Evolutionary conservation across 2,113 vertebrate genomes (phyloP), one percentile per base, ranked within the genome.

Genomic region (Myiozetetes cayanensis): DNA sequence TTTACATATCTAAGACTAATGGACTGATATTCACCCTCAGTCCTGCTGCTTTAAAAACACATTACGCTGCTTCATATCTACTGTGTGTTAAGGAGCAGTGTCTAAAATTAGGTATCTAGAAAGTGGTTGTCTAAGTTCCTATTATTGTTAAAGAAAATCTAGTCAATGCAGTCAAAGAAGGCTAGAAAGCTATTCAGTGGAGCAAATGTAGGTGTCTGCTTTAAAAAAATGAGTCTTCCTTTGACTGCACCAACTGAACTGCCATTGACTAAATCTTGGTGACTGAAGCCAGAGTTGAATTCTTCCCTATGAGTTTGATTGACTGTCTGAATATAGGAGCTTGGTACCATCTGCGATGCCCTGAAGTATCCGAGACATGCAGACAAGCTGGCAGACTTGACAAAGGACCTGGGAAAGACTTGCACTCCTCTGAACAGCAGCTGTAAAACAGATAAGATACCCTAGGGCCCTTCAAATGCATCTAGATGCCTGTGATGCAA

Each of bases 401-500:
- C 47, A 62, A 77, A 93, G 66, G 50, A 90, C 88, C 72, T 84
- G 63, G 56, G 61, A 90, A 94, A 89, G 53, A 77, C 79, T 66
- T 90, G 58, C 28, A 46, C 46, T 93, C 67, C 65, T 66, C 71
- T 63, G 46, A 95, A 91, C 3, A 12, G 72, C 94, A 94, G 88
- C 67, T 66, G 43, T 84, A 92, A 90, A 88, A 86, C 67, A 92
- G 21, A 76, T 37, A 88, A 86, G 59, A 93, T 82, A 84, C 92
- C 92, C 88, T 46, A 80, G 75, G 83, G 90, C 68, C 79, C 88
- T 96, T 93, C 94, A 94, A 74, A 92, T 50, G 67, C 55, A 93
- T 92, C 85, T 84, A 92, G 72, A 84, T 90, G 75, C 53, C 55
- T 43, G 75, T 88, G 72, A 96, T 59, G 88, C 88, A 96, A 86